Evolutionary conservation across 2,797 vertebrate genomes (phyloP), one percentile per base, ranked within the genome.

Genomic region (Synaphobranchus kaupii): DNA sequence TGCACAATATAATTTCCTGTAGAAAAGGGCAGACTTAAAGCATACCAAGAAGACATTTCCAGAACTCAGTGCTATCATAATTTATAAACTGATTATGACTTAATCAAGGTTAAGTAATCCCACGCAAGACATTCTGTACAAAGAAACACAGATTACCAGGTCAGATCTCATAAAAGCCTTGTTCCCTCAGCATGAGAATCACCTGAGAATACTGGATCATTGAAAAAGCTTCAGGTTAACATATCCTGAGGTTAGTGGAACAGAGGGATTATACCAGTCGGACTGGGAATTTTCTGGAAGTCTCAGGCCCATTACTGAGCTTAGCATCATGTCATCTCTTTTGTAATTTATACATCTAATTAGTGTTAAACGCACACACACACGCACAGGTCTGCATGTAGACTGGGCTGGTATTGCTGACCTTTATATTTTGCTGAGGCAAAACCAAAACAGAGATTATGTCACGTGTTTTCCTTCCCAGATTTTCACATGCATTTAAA

Each of bases 201-300:
- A n/a, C 60, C 60, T 63, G 63, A 68, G 63, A 68, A 68, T 28
- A 68, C n/a, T 68, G 63, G 63, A 25, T 68, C n/a, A 68, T 68
- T n/a, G 63, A 68, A 68, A 68, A 68, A 68, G 25, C 25, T 68
- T 28, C 63, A 68, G 63, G 63, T 28, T 25, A 68, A 68, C 25
- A 68, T 28, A n/a, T 28, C 15, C 63, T 68, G 63, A n/a, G 63
- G n/a, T n/a, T 68, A n/a, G n/a, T 68, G 63, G 63, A 68, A 25
- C 25, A n/a, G 63, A 28, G 63, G 63, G 25, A 28, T 68, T n/a
- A 68, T n/a, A n/a, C 63, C n/a, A 28, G n/a, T 68, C 25, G 63
- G 63, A 68, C 9, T 28, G n/a, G n/a, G n/a, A 28, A 28, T 68
- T 68, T 68, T 68, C 63, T 28, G 7, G 25, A 68, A 68, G 63